A percentile compares a stretch with the other conserved stretches of the same genome.
Conservation (phyloP, 2,797 vertebrate species). For the Delichon dasypus region DNA sequence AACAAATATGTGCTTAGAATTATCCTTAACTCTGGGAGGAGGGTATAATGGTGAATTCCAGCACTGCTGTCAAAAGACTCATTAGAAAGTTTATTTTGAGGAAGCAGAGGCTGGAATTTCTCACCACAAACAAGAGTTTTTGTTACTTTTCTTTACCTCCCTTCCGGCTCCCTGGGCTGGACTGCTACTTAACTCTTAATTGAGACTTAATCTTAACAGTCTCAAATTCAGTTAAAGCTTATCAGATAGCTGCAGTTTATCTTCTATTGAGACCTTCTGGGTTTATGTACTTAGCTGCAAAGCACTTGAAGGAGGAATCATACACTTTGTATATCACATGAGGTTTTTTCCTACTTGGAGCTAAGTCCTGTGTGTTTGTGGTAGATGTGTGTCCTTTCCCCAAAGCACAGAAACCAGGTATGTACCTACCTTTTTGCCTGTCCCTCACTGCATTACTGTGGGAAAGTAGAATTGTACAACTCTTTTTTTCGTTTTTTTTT, state of each 20-base stretch:
- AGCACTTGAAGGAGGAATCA: background rate
- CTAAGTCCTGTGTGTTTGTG: background rate
- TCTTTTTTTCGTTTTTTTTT: background rate
- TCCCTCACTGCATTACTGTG: background rate
- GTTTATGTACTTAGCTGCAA: background rate
- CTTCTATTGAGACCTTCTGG: background rate
- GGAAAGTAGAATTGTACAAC: background rate
- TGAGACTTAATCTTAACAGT: background rate
- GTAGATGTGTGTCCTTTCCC: background rate
- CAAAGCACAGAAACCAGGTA: background rate
- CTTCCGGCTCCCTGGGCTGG: background rate
- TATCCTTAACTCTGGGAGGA: background rate
- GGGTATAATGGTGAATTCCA: background rate
- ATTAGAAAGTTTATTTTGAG: fast-evolving
- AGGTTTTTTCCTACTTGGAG: background rate
- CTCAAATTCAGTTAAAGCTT: background rate
- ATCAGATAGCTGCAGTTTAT: background rate
- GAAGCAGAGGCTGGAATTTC: background rate
- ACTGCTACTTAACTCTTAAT: background rate
- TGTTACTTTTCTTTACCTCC: background rate
- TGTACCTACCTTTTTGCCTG: background rate
- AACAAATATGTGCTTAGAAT: background rate
- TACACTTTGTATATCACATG: background rate
- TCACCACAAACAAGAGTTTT: background rate
- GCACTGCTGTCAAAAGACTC: background rate